Conservation (phyloP, 2,797 vertebrate species). For the Pempheris klunzingeri region DNA sequence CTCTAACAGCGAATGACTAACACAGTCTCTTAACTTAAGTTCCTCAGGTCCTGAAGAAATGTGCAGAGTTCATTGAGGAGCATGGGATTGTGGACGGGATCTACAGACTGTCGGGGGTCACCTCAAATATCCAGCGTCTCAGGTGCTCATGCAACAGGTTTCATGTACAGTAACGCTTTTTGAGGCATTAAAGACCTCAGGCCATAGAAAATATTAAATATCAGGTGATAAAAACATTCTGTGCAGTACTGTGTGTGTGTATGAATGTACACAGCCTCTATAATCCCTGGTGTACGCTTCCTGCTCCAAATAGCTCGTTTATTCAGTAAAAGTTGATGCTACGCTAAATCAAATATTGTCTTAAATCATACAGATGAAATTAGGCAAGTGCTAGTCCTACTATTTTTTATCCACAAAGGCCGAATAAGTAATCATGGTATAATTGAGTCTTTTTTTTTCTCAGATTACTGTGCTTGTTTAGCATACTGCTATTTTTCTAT, state of each 20-base stretch:
- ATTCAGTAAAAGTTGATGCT: background rate
- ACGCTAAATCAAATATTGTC: background rate
- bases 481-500: background rate
- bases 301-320: background rate
- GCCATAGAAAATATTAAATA: background rate
- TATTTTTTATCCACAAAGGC: background rate
- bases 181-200: background rate
- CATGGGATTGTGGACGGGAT: constrained; percentile 97
- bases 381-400: too few relatives aligned
- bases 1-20: constrained; percentile 22
- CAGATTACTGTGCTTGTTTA: background rate
- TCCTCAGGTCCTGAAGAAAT: constrained; percentile 94
- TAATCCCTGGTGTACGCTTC: background rate
- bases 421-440: background rate
- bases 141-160: constrained; percentile 82
- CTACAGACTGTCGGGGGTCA: constrained; percentile 96
- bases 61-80: constrained; percentile 96
- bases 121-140: constrained; percentile 97
- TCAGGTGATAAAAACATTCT: background rate
- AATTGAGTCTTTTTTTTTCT: constrained; percentile 10
- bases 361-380: constrained; percentile 11
- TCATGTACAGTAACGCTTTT: background rate
- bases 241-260: background rate
- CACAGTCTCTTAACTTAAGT: constrained; percentile 80
- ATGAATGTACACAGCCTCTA: background rate